Evolutionary conservation across 30 jellyfish, hydroid and myxozoan genomes (phyloP).

Genomic region (Aurelia coerulea): DNA sequence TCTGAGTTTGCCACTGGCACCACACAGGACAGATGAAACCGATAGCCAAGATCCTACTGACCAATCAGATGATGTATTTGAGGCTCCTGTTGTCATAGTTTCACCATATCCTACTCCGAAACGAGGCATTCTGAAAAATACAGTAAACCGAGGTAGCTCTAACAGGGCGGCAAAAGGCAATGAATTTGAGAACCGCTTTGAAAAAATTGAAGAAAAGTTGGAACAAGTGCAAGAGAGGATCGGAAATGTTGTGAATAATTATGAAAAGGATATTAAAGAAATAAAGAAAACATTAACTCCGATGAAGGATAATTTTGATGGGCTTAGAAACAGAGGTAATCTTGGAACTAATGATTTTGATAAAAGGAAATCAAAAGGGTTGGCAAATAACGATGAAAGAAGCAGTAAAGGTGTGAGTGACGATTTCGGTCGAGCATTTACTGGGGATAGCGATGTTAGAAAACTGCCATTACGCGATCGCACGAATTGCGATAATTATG

Average conservation of each 20-base stretch:
- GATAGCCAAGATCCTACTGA: background rate
- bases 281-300: constrained; percentile 16
- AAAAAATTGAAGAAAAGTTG: constrained; percentile 24
- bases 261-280: constrained; percentile 43
- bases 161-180: background rate
- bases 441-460: too few relatives aligned
- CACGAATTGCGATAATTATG: too few relatives aligned
- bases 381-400: too few relatives aligned
- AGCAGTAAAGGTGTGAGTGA: too few relatives aligned
- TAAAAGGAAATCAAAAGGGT: background rate
- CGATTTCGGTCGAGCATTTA: too few relatives aligned
- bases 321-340: background rate
- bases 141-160: constrained; percentile 1
- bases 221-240: constrained; percentile 26
- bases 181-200: constrained; percentile 19
- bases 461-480: too few relatives aligned
- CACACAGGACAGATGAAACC: constrained; percentile 1
- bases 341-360: background rate
- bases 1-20: constrained; percentile 40
- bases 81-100: constrained; percentile 41
- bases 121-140: constrained; percentile 65
- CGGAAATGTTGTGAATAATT: constrained; percentile 33
- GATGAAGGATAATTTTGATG: background rate
- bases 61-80: constrained; percentile 32
- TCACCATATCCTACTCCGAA: constrained; percentile 71